phyloP scores from a whole-genome alignment of 2,888 invertebrate species.

The Xylota segnis region DNA sequence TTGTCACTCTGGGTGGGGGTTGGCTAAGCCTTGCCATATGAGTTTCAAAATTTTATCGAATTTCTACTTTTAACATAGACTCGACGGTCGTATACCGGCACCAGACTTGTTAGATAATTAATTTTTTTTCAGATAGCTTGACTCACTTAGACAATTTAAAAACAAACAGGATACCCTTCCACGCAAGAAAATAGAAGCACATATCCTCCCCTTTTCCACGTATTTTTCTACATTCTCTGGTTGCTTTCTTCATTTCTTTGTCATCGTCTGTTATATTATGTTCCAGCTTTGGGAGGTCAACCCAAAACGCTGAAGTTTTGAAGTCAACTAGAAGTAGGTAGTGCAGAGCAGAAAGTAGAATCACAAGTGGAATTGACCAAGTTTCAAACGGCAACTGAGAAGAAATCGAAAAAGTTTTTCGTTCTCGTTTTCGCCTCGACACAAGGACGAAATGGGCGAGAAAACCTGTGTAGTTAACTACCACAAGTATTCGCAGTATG shows the following conservation, averaged over 20 bases:
- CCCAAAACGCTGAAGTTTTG: not conserved
- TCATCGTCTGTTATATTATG: not conserved
- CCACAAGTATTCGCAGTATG: not conserved
- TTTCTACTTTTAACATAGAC: slow-evolving; percentile 27
- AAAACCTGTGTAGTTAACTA: not conserved
- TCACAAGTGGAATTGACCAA: slow-evolving; percentile 28
- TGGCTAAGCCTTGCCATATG: slow-evolving; percentile 12
- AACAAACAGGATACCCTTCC: too few species aligned
- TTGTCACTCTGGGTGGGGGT: not conserved
- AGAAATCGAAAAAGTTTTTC: slow-evolving; percentile 58
- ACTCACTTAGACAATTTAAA: too few species aligned
- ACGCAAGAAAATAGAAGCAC: too few species aligned
- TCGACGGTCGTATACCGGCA: too few species aligned
- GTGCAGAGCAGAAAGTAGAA: not conserved
- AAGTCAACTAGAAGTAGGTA: slow-evolving; percentile 20
- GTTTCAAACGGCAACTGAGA: slow-evolving; percentile 39
- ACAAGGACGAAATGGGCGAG: not conserved
- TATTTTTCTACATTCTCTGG: not conserved
- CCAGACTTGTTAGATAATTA: too few species aligned
- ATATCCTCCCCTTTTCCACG: too few species aligned
- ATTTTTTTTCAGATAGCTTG: too few species aligned
- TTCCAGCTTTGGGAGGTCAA: not conserved
- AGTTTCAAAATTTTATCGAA: slow-evolving; percentile 35
- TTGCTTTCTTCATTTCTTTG: not conserved
- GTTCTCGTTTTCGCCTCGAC: slow-evolving; percentile 11